Base-by-base conservation (phyloP, 1,140 invertebrate species). In the Lepidostoma basale region DNA sequence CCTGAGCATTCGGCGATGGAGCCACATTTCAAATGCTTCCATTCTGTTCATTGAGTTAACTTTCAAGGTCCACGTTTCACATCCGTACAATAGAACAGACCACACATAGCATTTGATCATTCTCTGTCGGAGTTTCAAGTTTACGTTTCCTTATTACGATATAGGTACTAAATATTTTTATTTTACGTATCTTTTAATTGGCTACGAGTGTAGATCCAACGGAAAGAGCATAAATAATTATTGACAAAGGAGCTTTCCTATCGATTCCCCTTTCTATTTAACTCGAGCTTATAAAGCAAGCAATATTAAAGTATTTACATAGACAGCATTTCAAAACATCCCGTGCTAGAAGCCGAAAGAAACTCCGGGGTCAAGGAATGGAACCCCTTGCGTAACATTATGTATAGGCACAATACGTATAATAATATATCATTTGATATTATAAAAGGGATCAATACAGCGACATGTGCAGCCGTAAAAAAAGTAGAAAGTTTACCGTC, bases 401-500 rank as follows among this genome's bases (percentile, higher is more conserved):
- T 14, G 10, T 52, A 14, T 10, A 20, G 16, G 23, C 28, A 26
- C 58, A 26, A 42, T 12, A 63, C 47, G 58, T 44, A 4, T 10
- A n/a, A 23, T 59, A 59, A 59, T 59, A 39, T 59, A 59, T 59
- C 54, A 59, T 59, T 16, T 14, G 54, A 36, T 59, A 59, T 59
- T 59, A 59, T 47, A 59, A 40, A 26, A 47, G 28, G 26, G 42
- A 63, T 58, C 49, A 60, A 40, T 62, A 67, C 52, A 59, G 66
- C 25, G 58, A 65, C 56, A 65, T 65, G 58, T 65, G 62, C 62
- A 54, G 33, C 25, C 16, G 28, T 54, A 66, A 65, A 66, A 66
- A 66, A 66, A 45, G 10, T 70, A 70, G 69, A 70, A 70, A 70
- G 69, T 70, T 12, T 63, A 42, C 22, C 40, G 56, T 28, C 56